Conservation (phyloP, 1,140 invertebrate species). For the Delia radicum region DNA sequence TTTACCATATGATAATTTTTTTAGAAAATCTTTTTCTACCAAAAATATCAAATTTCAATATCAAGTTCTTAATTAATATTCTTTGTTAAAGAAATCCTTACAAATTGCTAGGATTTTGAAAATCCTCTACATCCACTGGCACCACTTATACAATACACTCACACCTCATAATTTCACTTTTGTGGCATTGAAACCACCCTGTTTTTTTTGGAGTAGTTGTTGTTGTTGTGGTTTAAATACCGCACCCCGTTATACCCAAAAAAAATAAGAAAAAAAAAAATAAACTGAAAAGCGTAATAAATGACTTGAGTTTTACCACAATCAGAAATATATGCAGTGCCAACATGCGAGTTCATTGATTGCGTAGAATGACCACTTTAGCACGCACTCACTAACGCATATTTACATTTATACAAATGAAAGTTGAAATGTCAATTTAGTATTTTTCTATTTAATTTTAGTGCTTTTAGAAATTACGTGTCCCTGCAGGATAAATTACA, state of each 20-base stretch:
- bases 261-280: background rate
- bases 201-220: background rate
- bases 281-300: conserved; percentile 7
- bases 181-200: background rate
- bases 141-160: background rate
- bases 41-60: conserved; percentile 15
- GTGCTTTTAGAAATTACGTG: too few species aligned
- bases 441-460: too few species aligned
- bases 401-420: background rate
- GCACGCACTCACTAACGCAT: background rate
- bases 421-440: too few species aligned
- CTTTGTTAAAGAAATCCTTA: conserved; percentile 9
- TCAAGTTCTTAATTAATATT: conserved; percentile 21
- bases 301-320: conserved; percentile 10
- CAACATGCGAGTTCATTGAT: conserved; percentile 20
- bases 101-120: conserved; percentile 6
- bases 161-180: conserved; percentile 4
- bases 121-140: too few species aligned
- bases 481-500: too few species aligned
- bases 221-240: background rate
- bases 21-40: background rate
- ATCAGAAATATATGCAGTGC: conserved; percentile 7
- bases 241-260: background rate
- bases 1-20: background rate
- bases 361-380: conserved; percentile 6